Conservation (phyloP, 2,113 vertebrate species). For the Tenrec ecaudatus region DNA sequence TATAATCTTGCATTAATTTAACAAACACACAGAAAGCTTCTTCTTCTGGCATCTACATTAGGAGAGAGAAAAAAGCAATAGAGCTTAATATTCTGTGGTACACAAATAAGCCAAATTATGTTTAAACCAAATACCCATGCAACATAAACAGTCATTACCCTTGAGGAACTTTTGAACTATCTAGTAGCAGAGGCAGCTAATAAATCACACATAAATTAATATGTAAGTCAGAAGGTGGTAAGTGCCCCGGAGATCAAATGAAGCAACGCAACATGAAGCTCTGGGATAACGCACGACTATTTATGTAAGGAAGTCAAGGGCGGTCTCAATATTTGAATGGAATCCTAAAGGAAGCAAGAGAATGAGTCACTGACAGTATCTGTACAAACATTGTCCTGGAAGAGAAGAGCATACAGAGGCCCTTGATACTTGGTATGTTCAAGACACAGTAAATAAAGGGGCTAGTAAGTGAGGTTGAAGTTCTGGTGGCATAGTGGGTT, state of each 20-base stretch:
- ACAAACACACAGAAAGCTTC: constrained; percentile 99
- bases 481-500: neutral
- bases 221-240: neutral
- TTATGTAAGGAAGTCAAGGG: constrained; percentile 1
- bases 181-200: neutral
- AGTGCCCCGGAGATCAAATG: neutral
- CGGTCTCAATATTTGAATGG: neutral
- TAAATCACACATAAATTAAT: constrained; percentile 21
- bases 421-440: neutral
- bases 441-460: neutral
- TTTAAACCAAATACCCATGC: constrained; percentile 24
- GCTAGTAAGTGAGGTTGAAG: neutral
- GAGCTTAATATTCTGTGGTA: constrained; percentile 19
- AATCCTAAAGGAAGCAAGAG: constrained; percentile 34
- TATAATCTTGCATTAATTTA: constrained; percentile 99
- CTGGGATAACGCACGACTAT: neutral
- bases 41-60: constrained; percentile 97
- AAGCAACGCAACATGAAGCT: neutral
- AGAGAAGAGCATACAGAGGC: neutral
- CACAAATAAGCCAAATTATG: constrained; percentile 26
- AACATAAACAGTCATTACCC: constrained; percentile 10
- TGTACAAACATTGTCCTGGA: constrained; percentile 25
- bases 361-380: neutral
- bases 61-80: constrained; percentile 55
- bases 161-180: constrained; percentile 31